Percentiles rank a stretch among this genome's conserved stretches.
These are phyloP conservation scores for Pomatostomus ruficeps DNA, from an alignment of 2,113 vertebrate genomes.

Conservation along the genomic window DNA sequence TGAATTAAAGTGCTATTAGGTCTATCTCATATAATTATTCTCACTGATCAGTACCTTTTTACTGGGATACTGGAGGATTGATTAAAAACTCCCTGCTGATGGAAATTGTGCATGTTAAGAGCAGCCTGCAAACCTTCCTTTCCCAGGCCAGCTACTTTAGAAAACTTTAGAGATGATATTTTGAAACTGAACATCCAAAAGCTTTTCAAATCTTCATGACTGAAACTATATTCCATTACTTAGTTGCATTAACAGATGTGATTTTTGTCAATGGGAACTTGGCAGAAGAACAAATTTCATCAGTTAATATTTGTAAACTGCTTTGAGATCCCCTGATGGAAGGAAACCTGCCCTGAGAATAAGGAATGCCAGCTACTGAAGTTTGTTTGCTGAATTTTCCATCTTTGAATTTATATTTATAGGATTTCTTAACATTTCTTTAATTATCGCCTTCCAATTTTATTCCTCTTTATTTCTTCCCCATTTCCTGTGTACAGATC, in stretches of 20 bases:
- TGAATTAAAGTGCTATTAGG: not conserved
- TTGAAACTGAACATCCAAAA: not conserved
- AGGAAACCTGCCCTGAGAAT: slow-evolving; percentile 39
- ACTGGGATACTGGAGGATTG: not conserved
- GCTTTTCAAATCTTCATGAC: not conserved
- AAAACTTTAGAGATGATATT: not conserved
- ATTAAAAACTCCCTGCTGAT: not conserved
- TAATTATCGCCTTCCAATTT: slow-evolving; percentile 25
- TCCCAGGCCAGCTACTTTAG: not conserved
- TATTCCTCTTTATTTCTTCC: not conserved
- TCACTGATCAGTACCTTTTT: not conserved
- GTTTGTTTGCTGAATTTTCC: slow-evolving; percentile 39
- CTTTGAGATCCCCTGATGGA: slow-evolving; percentile 40
- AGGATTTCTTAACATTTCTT: slow-evolving; percentile 19
- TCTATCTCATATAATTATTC: not conserved
- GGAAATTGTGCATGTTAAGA: not conserved
- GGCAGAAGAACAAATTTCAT: slow-evolving; percentile 30
- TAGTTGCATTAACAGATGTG: slow-evolving; percentile 40
- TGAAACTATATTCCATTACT: not conserved
- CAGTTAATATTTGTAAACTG: slow-evolving; percentile 55
- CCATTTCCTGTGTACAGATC: not conserved
- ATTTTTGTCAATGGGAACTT: slow-evolving; percentile 54
- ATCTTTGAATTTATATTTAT: slow-evolving; percentile 19
- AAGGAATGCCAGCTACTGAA: slow-evolving; percentile 11
- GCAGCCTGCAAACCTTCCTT: not conserved